Evolutionary conservation across 2,888 invertebrate genomes (phyloP).

Genomic region (Lithophane socia): DNA sequence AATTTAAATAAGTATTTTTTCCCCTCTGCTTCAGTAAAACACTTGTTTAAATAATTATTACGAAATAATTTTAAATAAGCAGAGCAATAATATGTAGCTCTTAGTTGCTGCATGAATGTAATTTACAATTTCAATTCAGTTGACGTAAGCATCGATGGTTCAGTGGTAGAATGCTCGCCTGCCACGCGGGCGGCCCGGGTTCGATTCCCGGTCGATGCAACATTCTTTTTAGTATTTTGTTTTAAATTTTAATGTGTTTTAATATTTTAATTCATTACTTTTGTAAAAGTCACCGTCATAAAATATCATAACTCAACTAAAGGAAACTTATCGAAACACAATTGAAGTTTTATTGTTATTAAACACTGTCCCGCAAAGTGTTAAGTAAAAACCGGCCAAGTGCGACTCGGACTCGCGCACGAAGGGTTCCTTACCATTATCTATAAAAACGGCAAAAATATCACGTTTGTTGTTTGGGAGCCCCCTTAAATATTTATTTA

Average conservation of each 20-base stretch:
- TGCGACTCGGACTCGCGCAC: no score
- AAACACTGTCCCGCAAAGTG: no score
- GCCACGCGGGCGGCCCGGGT: slow-evolving; percentile 88
- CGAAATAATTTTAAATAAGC: not conserved
- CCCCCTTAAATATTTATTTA: no score
- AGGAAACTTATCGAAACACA: not conserved
- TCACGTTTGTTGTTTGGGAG: no score
- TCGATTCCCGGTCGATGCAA: slow-evolving; percentile 87
- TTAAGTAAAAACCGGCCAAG: no score
- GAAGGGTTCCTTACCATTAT: no score
- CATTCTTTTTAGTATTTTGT: not conserved
- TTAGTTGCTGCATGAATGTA: not conserved
- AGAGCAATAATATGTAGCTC: not conserved
- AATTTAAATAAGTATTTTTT: slow-evolving; percentile 2
- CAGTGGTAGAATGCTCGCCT: slow-evolving; percentile 91
- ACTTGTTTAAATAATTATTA: slow-evolving; percentile 18
- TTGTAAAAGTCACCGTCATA: not conserved
- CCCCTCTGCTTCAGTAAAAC: not conserved
- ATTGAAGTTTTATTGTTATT: not conserved
- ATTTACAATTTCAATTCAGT: not conserved
- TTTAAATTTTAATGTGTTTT: not conserved
- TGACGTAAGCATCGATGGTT: slow-evolving; percentile 88
- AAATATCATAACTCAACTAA: not conserved
- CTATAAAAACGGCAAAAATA: no score
- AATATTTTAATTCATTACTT: not conserved